These are phyloP conservation scores for Danaus plexippus DNA, from an alignment of 1,140 invertebrate genomes.

Conservation along the genomic window DNA sequence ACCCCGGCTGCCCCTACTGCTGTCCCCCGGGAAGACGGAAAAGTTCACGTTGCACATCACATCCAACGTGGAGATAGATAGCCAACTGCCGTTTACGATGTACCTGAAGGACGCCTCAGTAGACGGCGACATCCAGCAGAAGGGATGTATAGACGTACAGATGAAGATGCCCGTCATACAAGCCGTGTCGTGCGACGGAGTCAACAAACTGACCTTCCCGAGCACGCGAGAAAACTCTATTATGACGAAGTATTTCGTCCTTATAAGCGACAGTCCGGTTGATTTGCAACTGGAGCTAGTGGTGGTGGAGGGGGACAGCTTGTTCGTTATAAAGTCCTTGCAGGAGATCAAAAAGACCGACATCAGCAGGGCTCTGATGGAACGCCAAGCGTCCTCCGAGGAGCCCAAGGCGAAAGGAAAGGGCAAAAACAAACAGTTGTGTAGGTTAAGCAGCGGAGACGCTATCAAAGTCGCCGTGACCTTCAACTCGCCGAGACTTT, in stretches of 20 bases:
- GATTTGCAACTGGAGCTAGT: constrained; percentile 54
- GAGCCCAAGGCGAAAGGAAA: constrained; percentile 35
- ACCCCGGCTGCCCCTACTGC: constrained; percentile 45
- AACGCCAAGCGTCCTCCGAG: constrained; percentile 30
- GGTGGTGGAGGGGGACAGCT: constrained; percentile 36
- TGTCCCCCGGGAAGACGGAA: constrained; percentile 54
- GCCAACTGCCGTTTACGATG: constrained; percentile 40
- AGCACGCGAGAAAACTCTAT: constrained; percentile 38
- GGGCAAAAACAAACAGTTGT: constrained; percentile 42
- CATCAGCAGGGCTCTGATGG: constrained; percentile 49
- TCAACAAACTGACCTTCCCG: constrained; percentile 50
- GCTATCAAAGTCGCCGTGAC: constrained; percentile 52
- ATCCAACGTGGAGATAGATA: constrained; percentile 44
- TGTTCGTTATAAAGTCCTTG: constrained; percentile 49
- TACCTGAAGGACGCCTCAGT: constrained; percentile 49
- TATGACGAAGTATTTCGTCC: constrained; percentile 43
- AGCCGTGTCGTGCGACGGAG: constrained; percentile 49
- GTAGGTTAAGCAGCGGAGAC: constrained; percentile 45
- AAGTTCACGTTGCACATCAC: constrained; percentile 48
- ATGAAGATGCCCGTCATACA: constrained; percentile 55
- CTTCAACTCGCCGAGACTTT: constrained; percentile 43
- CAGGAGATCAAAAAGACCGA: constrained; percentile 57
- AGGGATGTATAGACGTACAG: constrained; percentile 34
- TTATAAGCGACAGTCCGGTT: constrained; percentile 48
- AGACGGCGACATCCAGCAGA: constrained; percentile 41